These are phyloP conservation scores for Anguilla rostrata DNA, from an alignment of 2,113 vertebrate genomes.

Conservation along the genomic window DNA sequence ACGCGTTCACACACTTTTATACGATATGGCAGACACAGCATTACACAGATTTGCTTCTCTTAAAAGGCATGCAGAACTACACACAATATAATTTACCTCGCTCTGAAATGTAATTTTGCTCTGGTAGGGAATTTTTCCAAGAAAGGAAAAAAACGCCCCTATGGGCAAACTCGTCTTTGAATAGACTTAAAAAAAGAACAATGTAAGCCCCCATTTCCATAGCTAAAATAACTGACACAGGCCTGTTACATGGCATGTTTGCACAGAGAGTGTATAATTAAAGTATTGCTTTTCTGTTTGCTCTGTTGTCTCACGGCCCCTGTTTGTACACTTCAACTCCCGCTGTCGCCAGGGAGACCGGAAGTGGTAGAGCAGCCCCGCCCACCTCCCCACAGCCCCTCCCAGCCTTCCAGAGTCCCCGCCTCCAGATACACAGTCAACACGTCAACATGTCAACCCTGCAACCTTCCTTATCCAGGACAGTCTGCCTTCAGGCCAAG, in stretches of 20 bases:
- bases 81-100: neutral
- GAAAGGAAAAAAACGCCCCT: neutral
- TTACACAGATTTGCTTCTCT: too few species aligned
- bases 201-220: conserved; percentile 6
- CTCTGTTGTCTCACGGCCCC: neutral
- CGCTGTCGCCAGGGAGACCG: neutral
- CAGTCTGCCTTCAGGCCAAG: neutral
- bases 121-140: neutral
- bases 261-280: conserved; percentile 38
- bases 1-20: too few species aligned
- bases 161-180: neutral
- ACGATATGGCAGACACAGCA: too few species aligned
- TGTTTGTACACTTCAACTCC: neutral
- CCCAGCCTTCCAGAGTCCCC: neutral
- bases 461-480: neutral
- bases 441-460: neutral
- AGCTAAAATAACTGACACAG: neutral
- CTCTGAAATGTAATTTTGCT: too few species aligned
- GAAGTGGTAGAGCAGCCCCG: neutral
- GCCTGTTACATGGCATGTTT: neutral
- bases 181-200: conserved; percentile 5
- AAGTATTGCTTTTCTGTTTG: conserved; percentile 34
- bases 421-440: neutral
- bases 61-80: neutral
- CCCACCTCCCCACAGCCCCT: neutral